Evolutionary conservation across 2,797 vertebrate species (phyloP), one percentile per base, ranked within the genome.

Genomic region (Lerista edwardsae): DNA sequence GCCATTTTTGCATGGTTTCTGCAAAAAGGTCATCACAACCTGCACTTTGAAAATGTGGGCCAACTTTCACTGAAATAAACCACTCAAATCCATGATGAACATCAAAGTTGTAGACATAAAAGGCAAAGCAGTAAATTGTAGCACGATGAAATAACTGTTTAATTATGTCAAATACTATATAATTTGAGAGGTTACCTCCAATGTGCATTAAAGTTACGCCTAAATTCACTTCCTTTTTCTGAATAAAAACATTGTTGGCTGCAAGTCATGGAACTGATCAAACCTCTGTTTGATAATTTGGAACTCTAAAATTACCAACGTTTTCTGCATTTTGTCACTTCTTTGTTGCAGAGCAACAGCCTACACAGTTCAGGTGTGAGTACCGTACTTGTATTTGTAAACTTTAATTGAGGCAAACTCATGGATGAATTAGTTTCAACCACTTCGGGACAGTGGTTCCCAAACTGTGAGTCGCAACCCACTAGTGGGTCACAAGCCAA

Each of bases 141-240:
- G 95, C 82, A 90, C 84, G 87, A 95, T 94, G 95, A 96, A 97
- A 96, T 95, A 96, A 93, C 91, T 95, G 93, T 95, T 96, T 96
- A 95, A 96, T 96, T 96, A 96, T 91, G 90, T 87, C 75, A 96
- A 97, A 96, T 97, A 96, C 96, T 92, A 96, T 96, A 96, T 95
- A 95, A 96, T 96, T 96, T 95, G 86, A 93, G 87, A 75, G 85
- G 92, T 92, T 93, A 94, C 93, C 94, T 94, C 92, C 88, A 92
- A 91, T 88, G 84, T 89, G 74, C 89, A 88, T 94, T 96, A 95
- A 95, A 96, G 91, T 87, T 88, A 91, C 0, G 88, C 87, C 87
- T 91, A 93, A 94, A 88, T 91, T 88, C 87, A 92, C 79, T 36
- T 95, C 88, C 91, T 89, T 88, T 51, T 84, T 80, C 91, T 89